phyloP scores from a whole-genome alignment of 2,888 invertebrate genomes.

The Digitonthophagus gazella region DNA sequence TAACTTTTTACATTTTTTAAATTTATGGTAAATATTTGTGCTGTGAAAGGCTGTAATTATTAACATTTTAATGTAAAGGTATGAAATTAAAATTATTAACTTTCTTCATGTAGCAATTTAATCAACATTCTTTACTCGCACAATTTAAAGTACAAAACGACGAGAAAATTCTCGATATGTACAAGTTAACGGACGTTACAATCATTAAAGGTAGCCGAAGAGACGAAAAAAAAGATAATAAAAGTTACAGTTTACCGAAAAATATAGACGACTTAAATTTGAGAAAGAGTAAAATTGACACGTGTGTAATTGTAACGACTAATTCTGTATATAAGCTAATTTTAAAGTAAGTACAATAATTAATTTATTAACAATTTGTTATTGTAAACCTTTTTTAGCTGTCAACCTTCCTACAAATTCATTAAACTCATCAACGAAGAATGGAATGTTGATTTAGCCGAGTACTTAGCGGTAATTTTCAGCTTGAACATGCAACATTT shows the following conservation, averaged over 20 bases:
- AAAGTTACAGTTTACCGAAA: constrained; percentile 49
- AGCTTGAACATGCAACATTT: constrained; percentile 64
- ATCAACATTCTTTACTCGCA: constrained; percentile 58
- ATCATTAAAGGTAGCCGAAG: constrained; percentile 39
- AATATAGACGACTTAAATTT: constrained; percentile 52
- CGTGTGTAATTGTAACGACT: constrained; percentile 62
- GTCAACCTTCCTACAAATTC: constrained; percentile 55
- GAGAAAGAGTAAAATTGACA: constrained; percentile 54
- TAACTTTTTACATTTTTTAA: no score
- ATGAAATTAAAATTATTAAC: no score
- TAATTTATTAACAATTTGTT: neutral
- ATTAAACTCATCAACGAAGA: constrained; percentile 57
- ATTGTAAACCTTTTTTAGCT: constrained; percentile 35
- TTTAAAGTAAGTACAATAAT: constrained; percentile 50
- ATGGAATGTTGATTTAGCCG: constrained; percentile 57
- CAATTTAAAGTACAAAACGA: constrained; percentile 56
- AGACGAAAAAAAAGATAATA: constrained; percentile 41
- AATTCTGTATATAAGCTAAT: constrained; percentile 59
- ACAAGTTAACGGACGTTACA: constrained; percentile 52
- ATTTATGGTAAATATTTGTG: no score
- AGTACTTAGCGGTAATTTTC: constrained; percentile 58
- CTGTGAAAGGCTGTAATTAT: no score
- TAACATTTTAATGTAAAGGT: no score
- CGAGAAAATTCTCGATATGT: constrained; percentile 55
- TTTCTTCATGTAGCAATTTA: constrained; percentile 58